Percentiles rank a stretch among this genome's conserved stretches.
Conservation (phyloP, 2,113 vertebrate species). For the Tretioscincus oriximinensis region DNA sequence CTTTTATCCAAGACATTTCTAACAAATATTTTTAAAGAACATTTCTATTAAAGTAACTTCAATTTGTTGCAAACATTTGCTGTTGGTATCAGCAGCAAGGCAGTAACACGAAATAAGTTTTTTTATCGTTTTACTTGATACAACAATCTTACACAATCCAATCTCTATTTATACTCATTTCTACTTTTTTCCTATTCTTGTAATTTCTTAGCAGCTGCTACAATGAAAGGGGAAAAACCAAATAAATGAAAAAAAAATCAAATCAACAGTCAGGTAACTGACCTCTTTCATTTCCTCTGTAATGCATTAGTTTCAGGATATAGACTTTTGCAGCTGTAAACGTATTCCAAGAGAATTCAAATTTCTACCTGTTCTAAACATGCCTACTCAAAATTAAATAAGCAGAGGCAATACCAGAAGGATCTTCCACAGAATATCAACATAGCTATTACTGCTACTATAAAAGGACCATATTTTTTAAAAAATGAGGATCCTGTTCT, state of each 20-base stretch:
- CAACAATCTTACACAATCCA: constrained; percentile 21
- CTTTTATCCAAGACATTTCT: constrained; percentile 13
- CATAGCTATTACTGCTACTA: not conserved
- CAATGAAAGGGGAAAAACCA: constrained; percentile 5
- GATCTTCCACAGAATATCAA: not conserved
- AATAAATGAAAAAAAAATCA: constrained; percentile 12
- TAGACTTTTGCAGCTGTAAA: constrained; percentile 6
- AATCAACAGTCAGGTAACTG: not conserved
- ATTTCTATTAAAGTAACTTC: constrained; percentile 29
- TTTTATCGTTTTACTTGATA: constrained; percentile 3
- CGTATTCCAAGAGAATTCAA: not conserved
- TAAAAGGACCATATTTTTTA: not conserved
- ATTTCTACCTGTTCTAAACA: not conserved
- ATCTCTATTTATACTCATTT: not conserved
- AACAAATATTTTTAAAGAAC: constrained; percentile 30
- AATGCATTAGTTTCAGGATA: constrained; percentile 24
- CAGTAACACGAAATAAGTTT: constrained; percentile 8
- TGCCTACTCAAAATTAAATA: not conserved
- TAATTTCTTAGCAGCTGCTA: not conserved
- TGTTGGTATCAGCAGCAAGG: constrained; percentile 19
- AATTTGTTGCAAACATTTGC: constrained; percentile 19
- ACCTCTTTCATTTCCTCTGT: constrained; percentile 14
- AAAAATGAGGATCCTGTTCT: not conserved
- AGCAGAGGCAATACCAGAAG: constrained; percentile 23
- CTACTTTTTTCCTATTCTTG: not conserved